phyloP scores from a whole-genome alignment of 1,140 invertebrate genomes.

The Frieseomelitta varia region DNA sequence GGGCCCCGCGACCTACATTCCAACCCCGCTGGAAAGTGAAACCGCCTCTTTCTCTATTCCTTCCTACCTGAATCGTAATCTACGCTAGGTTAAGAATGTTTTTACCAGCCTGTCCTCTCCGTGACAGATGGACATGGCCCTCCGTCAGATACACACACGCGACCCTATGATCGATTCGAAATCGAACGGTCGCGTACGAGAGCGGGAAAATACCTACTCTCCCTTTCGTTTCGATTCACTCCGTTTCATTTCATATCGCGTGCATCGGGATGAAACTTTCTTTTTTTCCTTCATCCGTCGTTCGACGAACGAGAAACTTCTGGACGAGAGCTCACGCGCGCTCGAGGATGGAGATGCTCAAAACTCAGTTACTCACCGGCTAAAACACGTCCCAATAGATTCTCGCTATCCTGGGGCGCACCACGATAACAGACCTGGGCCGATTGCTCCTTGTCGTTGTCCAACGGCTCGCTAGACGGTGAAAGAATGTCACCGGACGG shows the following conservation, averaged over 20 bases:
- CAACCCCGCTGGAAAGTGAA: constrained; percentile 81
- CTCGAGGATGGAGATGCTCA: background rate
- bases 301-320: background rate
- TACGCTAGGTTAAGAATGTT: constrained; percentile 51
- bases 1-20: constrained; percentile 82
- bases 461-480: constrained; percentile 68
- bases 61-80: constrained; percentile 63
- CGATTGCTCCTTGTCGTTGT: constrained; percentile 74
- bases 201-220: constrained; percentile 54
- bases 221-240: constrained; percentile 51
- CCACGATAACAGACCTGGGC: constrained; percentile 52
- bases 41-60: constrained; percentile 75
- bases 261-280: background rate
- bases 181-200: constrained; percentile 27
- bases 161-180: background rate
- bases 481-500: constrained; percentile 74
- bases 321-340: background rate
- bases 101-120: constrained; percentile 21
- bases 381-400: constrained; percentile 80
- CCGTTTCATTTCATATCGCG: background rate
- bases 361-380: constrained; percentile 75
- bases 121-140: background rate
- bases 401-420: constrained; percentile 78
- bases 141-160: background rate
- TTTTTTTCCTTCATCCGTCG: background rate